Evolutionary conservation across 1,140 invertebrate genomes (phyloP).

Genomic region (Macrocentrus cingulum): DNA sequence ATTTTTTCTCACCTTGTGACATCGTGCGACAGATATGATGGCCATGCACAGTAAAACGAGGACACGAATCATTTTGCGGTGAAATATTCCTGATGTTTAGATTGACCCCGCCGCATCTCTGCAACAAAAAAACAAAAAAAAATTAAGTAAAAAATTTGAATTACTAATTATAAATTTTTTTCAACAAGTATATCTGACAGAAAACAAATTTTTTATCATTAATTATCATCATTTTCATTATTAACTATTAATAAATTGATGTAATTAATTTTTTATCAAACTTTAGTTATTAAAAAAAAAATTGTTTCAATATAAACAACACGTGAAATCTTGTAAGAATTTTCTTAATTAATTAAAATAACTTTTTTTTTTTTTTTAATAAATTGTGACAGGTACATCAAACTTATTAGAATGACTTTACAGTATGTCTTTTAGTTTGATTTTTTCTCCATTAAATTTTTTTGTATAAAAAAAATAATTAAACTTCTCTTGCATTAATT

Average conservation of each 20-base stretch:
- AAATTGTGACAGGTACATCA: no score
- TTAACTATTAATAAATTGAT: no score
- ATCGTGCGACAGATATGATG: slow-evolving; percentile 56
- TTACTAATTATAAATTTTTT: not conserved
- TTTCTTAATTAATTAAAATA: no score
- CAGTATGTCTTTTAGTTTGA: no score
- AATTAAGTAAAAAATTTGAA: not conserved
- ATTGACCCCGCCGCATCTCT: slow-evolving; percentile 57
- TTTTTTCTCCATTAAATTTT: not conserved
- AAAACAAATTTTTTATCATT: not conserved
- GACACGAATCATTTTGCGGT: slow-evolving; percentile 58
- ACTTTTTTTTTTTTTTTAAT: no score
- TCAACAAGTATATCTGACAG: not conserved
- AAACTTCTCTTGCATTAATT: not conserved
- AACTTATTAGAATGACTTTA: no score
- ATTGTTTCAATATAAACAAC: no score
- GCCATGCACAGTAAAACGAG: slow-evolving; percentile 55
- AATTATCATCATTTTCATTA: no score
- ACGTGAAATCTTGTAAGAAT: no score
- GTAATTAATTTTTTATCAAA: no score
- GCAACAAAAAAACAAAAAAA: slow-evolving; percentile 39
- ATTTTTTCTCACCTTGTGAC: slow-evolving; percentile 52
- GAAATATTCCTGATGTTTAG: slow-evolving; percentile 52
- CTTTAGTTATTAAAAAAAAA: no score
- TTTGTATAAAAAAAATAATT: not conserved